phyloP scores from a whole-genome alignment of 1,140 invertebrate species.

The Eumeta japonica region DNA sequence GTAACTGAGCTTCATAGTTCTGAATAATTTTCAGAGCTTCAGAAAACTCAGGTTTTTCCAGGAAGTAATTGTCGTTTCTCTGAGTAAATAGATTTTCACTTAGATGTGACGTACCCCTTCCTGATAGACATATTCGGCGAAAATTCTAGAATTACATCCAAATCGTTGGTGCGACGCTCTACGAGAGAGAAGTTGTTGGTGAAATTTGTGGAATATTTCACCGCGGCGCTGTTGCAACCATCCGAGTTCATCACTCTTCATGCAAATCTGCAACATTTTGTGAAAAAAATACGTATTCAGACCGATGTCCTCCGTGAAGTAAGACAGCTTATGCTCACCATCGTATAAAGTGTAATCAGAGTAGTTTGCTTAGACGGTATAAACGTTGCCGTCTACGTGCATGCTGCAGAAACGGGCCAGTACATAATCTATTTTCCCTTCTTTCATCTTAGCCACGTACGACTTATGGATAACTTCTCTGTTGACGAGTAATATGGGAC shows the following conservation, averaged over 20 bases:
- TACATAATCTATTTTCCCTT: slow-evolving; percentile 21
- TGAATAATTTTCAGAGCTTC: slow-evolving; percentile 34
- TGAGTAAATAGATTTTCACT: slow-evolving; percentile 27
- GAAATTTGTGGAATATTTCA: slow-evolving; percentile 57
- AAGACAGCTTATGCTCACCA: slow-evolving; percentile 63
- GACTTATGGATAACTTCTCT: slow-evolving; percentile 58
- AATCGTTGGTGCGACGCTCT: slow-evolving; percentile 60
- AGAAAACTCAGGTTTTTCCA: slow-evolving; percentile 26
- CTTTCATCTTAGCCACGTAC: slow-evolving; percentile 61
- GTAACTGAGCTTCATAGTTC: slow-evolving; percentile 36
- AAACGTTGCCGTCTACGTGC: slow-evolving; percentile 40
- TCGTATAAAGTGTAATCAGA: slow-evolving; percentile 53
- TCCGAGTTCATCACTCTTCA: slow-evolving; percentile 50
- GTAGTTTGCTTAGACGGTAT: slow-evolving; percentile 54
- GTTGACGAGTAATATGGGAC: slow-evolving; percentile 62
- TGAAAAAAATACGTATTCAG: slow-evolving; percentile 72
- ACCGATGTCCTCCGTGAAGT: slow-evolving; percentile 72
- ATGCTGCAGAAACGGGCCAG: slow-evolving; percentile 38
- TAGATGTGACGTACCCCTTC: slow-evolving; percentile 51
- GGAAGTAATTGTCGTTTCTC: slow-evolving; percentile 29
- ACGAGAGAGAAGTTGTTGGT: slow-evolving; percentile 59
- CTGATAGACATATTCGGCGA: slow-evolving; percentile 52
- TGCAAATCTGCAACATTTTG: slow-evolving; percentile 65
- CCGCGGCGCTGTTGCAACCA: slow-evolving; percentile 52
- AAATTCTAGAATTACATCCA: slow-evolving; percentile 57